Percentiles rank a stretch among this genome's conserved stretches.
Conservation (phyloP, 2,888 invertebrate genomes). For the Cristatella mucedo region DNA sequence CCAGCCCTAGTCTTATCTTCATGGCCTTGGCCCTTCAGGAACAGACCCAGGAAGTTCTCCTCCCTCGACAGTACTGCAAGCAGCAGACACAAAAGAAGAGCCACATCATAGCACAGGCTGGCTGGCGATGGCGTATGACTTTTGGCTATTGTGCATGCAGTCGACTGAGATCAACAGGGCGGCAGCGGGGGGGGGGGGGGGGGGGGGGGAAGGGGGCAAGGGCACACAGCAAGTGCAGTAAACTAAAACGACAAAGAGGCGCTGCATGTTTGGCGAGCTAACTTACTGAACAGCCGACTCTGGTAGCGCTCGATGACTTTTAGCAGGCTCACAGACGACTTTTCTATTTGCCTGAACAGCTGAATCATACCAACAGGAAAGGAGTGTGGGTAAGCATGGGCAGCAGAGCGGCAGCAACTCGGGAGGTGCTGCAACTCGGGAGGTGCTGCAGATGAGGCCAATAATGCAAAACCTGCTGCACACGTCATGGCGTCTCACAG, state of each 20-base stretch:
- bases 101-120: neutral
- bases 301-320: slow-evolving; percentile 80
- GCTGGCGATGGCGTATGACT: neutral
- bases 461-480: too few species aligned
- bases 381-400: too few species aligned
- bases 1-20: slow-evolving; percentile 67
- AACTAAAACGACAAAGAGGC: too few species aligned
- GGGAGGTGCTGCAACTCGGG: too few species aligned
- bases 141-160: neutral
- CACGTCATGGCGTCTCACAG: too few species aligned
- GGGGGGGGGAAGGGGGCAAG: slow-evolving; percentile 8
- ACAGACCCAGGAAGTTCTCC: slow-evolving; percentile 81
- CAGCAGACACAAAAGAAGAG: slow-evolving; percentile 3
- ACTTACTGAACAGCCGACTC: slow-evolving; percentile 65
- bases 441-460: too few species aligned
- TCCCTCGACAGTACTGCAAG: slow-evolving; percentile 70
- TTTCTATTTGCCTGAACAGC: slow-evolving; percentile 54
- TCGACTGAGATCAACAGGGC: neutral
- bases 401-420: too few species aligned
- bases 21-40: slow-evolving; percentile 81
- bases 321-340: slow-evolving; percentile 69
- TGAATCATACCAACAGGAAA: slow-evolving; percentile 16
- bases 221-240: too few species aligned
- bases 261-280: too few species aligned
- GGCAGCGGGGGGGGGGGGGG: neutral